These are phyloP conservation scores for Drosophila lutescens DNA, from an alignment of 2,888 invertebrate species.

Conservation along the genomic window DNA sequence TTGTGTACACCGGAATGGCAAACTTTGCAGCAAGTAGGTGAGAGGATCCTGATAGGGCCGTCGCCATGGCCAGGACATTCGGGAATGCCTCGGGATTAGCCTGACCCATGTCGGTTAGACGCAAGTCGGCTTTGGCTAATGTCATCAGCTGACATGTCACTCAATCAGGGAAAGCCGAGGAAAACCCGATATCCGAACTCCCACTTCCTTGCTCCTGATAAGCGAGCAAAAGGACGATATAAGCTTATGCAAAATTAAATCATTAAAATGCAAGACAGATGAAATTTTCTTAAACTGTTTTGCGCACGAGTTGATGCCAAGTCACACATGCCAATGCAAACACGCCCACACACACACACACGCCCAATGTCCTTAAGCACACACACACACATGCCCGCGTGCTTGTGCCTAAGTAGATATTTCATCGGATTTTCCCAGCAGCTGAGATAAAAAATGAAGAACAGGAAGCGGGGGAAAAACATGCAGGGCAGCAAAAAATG, in stretches of 20 bases:
- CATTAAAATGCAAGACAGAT: slow-evolving; percentile 75
- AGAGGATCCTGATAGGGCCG: not conserved
- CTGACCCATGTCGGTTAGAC: slow-evolving; percentile 54
- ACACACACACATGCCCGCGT: slow-evolving; percentile 31
- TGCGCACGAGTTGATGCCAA: slow-evolving; percentile 64
- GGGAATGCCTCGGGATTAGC: slow-evolving; percentile 30
- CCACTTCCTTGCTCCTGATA: slow-evolving; percentile 10
- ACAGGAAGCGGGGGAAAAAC: slow-evolving; percentile 17
- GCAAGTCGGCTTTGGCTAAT: slow-evolving; percentile 63
- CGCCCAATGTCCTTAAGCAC: slow-evolving; percentile 16
- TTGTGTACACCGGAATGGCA: slow-evolving; percentile 21
- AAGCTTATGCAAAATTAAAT: slow-evolving; percentile 75
- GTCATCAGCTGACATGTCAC: slow-evolving; percentile 67
- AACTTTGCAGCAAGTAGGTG: slow-evolving; percentile 18
- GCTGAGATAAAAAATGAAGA: slow-evolving; percentile 50
- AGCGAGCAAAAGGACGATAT: slow-evolving; percentile 28
- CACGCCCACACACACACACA: slow-evolving; percentile 17
- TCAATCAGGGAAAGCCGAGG: slow-evolving; percentile 30
- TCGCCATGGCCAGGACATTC: slow-evolving; percentile 1
- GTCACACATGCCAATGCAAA: slow-evolving; percentile 42
- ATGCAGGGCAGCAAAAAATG: slow-evolving; percentile 49
- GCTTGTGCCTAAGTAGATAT: slow-evolving; percentile 64
- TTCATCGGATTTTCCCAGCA: slow-evolving; percentile 57
- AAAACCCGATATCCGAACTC: slow-evolving; percentile 26
- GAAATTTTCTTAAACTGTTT: slow-evolving; percentile 63